Percentiles rank a stretch among this genome's conserved stretches.
Evolutionary conservation across 2,888 invertebrate genomes (phyloP).

Genomic region (Doris montereyensis): DNA sequence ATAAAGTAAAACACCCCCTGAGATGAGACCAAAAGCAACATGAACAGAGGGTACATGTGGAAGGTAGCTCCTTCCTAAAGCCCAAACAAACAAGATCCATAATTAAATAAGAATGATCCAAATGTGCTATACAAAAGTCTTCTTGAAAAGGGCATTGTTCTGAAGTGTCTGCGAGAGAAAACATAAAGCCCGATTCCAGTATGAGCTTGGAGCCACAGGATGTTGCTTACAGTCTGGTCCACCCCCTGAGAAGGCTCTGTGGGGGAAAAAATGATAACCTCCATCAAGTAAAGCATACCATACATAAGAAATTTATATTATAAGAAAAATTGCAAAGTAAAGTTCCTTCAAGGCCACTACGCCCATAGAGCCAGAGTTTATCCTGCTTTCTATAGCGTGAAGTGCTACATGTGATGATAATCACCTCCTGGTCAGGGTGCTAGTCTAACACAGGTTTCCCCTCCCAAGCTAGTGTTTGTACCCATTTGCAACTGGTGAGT

Average conservation of each 20-base stretch:
- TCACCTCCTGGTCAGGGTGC: too few relatives aligned
- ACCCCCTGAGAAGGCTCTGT: slow-evolving; percentile 69
- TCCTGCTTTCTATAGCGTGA: too few relatives aligned
- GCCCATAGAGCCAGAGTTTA: too few relatives aligned
- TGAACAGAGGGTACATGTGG: slow-evolving; percentile 81
- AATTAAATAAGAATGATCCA: slow-evolving; percentile 81
- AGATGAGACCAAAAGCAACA: slow-evolving; percentile 79
- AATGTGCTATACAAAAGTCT: slow-evolving; percentile 77
- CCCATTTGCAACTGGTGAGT: too few relatives aligned
- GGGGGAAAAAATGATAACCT: not conserved
- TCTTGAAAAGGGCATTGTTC: slow-evolving; percentile 79
- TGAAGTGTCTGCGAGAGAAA: slow-evolving; percentile 84
- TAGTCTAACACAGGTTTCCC: too few relatives aligned
- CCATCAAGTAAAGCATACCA: not conserved
- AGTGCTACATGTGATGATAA: too few relatives aligned
- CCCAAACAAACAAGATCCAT: slow-evolving; percentile 93
- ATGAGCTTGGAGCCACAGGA: slow-evolving; percentile 85
- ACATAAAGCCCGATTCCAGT: slow-evolving; percentile 88
- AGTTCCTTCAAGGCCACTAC: too few relatives aligned
- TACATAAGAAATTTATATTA: not conserved
- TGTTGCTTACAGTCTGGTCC: slow-evolving; percentile 76
- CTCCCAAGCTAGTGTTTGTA: too few relatives aligned
- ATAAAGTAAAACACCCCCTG: slow-evolving; percentile 54
- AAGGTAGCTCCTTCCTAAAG: slow-evolving; percentile 85
- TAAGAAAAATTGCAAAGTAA: too few relatives aligned